Evolutionary conservation across 2,797 vertebrate species (phyloP).

Genomic region (Muraenolepis orangiensis): DNA sequence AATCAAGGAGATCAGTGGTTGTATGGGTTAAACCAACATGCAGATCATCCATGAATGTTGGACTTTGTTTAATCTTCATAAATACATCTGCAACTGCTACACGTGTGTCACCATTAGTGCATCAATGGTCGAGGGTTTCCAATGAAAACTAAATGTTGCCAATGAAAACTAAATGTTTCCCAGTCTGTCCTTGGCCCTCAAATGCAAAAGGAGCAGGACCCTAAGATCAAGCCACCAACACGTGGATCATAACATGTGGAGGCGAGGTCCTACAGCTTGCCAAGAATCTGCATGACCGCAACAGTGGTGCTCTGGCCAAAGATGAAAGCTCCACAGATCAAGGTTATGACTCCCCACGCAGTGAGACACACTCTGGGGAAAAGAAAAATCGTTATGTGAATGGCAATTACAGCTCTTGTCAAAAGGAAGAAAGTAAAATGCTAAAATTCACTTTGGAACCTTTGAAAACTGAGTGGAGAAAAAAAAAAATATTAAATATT

Average conservation of each 20-base stretch:
- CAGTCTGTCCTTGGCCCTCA: background rate
- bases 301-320: slow-evolving; percentile 90
- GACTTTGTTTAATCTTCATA: background rate
- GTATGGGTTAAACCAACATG: background rate
- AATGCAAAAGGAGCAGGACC: background rate
- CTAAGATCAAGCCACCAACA: slow-evolving; percentile 2
- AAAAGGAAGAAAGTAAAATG: background rate
- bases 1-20: background rate
- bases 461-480: background rate
- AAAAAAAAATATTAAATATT: background rate
- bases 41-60: background rate
- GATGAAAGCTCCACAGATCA: slow-evolving; percentile 86
- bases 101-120: background rate
- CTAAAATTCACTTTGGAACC: background rate
- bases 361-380: slow-evolving; percentile 75
- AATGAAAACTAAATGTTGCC: background rate
- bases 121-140: no score
- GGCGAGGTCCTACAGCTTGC: slow-evolving; percentile 45
- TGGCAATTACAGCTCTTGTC: background rate
- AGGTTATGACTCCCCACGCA: slow-evolving; percentile 81
- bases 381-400: background rate
- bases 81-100: background rate
- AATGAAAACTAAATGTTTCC: background rate
- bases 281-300: slow-evolving; percentile 79
- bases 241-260: background rate